Conservation (phyloP, 2,113 vertebrate species). For the Todiramphus chloris region DNA sequence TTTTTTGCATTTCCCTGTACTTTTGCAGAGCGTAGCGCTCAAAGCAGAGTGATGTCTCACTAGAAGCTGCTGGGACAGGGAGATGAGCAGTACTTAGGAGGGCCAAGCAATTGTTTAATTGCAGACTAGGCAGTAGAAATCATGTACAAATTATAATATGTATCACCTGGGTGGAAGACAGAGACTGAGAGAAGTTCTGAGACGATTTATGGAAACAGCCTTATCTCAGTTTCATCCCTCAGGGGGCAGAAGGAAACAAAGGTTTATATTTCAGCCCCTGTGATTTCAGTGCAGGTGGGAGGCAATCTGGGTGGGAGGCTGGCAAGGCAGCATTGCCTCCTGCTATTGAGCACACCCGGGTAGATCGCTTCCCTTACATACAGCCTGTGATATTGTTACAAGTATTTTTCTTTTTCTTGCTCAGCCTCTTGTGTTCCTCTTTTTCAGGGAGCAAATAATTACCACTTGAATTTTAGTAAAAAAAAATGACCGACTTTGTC, state of each 20-base stretch:
- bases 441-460: slow-evolving; percentile 1
- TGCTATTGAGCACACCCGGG: background rate
- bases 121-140: background rate
- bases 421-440: background rate
- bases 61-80: background rate
- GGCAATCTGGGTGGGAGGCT: background rate
- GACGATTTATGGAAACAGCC: background rate
- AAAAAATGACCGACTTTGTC: background rate
- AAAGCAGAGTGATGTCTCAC: background rate
- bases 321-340: background rate
- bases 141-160: background rate
- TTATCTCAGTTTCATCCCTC: background rate
- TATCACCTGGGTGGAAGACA: background rate
- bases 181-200: background rate
- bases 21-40: background rate
- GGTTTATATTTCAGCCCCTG: background rate
- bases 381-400: background rate
- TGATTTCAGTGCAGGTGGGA: background rate
- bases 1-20: background rate
- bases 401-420: background rate
- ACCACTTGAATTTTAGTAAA: background rate
- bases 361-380: background rate
- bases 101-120: background rate
- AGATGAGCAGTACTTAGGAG: background rate
- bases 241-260: background rate